Conservation (phyloP, 2,113 vertebrate species). For the Tautogolabrus adspersus region DNA sequence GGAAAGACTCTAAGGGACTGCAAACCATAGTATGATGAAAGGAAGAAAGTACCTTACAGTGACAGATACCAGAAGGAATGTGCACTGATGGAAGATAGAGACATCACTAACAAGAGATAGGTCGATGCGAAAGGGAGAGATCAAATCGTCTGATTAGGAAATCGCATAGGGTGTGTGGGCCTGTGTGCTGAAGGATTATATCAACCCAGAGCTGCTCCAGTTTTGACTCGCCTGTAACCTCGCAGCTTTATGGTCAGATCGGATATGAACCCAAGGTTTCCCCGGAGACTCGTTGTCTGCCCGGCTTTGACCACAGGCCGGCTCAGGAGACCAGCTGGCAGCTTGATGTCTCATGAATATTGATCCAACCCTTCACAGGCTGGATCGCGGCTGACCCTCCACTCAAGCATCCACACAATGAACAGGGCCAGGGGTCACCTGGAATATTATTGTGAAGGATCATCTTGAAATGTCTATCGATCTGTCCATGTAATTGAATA, state of each 20-base stretch:
- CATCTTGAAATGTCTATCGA: constrained; percentile 36
- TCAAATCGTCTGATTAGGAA: constrained; percentile 53
- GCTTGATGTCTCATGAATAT: constrained; percentile 62
- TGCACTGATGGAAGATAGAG: constrained; percentile 11
- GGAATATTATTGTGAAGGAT: constrained; percentile 17
- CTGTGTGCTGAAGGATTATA: constrained; percentile 22
- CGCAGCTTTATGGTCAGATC: constrained; percentile 53
- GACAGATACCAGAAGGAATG: constrained; percentile 23
- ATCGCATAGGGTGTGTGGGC: constrained; percentile 22
- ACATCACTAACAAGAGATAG: constrained; percentile 24
- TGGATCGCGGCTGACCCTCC: constrained; percentile 20
- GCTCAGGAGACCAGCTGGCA: constrained; percentile 50
- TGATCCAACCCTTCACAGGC: constrained; percentile 42
- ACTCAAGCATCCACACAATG: background rate
- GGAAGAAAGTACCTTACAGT: background rate
- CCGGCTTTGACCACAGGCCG: constrained; percentile 45
- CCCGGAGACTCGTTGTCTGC: constrained; percentile 59
- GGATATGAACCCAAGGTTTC: constrained; percentile 53
- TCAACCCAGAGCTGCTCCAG: constrained; percentile 37
- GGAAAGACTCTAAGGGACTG: constrained; percentile 7
- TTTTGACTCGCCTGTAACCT: constrained; percentile 50
- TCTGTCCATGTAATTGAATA: constrained; percentile 19
- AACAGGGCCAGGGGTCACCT: constrained; percentile 30
- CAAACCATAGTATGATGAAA: constrained; percentile 10
- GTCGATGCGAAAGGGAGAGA: constrained; percentile 37